Conservation (phyloP, 23 tunicate species). For the Phallusia fumigata region DNA sequence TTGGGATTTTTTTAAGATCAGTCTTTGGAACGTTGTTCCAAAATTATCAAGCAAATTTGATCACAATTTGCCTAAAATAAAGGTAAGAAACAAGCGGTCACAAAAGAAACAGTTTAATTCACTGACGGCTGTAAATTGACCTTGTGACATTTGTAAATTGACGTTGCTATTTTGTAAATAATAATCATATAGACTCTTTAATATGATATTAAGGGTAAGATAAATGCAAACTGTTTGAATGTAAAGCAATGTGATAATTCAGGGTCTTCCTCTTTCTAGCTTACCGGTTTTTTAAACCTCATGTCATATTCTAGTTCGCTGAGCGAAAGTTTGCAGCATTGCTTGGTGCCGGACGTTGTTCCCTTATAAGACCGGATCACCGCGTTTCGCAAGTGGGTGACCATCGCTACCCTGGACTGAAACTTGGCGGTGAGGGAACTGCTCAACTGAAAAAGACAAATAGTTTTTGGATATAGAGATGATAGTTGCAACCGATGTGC, state of each 20-base stretch:
- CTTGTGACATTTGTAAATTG: too few relatives aligned
- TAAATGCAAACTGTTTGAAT: too few relatives aligned
- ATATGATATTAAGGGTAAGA: too few relatives aligned
- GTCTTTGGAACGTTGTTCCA: too few relatives aligned
- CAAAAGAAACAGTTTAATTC: neutral
- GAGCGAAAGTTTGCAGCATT: neutral
- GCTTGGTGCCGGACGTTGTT: neutral
- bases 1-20: too few relatives aligned
- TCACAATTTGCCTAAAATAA: too few relatives aligned
- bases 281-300: conserved; percentile 18
- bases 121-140: neutral
- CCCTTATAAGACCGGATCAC: conserved; percentile 11
- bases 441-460: neutral
- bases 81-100: neutral
- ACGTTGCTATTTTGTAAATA: neutral
- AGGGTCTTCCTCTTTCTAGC: neutral
- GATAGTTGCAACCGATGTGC: too few relatives aligned
- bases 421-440: neutral
- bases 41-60: too few relatives aligned
- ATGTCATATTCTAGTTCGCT: conserved; percentile 3
- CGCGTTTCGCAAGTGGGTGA: neutral
- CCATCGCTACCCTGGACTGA: neutral
- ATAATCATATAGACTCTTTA: too few relatives aligned
- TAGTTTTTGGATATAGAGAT: too few relatives aligned
- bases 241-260: neutral